Evolutionary conservation across 2,888 invertebrate genomes (phyloP).

Genomic region (Xestoiulus laeticollis): DNA sequence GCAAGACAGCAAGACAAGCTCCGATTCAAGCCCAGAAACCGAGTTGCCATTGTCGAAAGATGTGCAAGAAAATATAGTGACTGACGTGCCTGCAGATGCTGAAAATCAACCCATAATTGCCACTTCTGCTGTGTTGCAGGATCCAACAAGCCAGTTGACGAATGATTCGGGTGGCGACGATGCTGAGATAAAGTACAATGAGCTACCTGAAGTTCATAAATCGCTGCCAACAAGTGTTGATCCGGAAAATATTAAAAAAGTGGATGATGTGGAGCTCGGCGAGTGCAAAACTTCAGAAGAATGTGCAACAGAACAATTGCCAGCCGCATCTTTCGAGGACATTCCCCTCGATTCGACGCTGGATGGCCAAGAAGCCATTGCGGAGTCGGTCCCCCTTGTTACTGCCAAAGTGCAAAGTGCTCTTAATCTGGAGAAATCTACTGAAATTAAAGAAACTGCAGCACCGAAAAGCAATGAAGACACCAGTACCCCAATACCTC

Average conservation of each 20-base stretch:
- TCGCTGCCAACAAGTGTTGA: neutral
- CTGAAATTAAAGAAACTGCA: neutral
- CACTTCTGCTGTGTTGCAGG: neutral
- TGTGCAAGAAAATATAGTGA: neutral
- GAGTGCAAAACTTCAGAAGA: neutral
- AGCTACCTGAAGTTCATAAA: neutral
- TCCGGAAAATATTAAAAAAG: neutral
- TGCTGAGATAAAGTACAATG: neutral
- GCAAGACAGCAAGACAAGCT: neutral
- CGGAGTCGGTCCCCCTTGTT: neutral
- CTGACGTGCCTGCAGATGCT: neutral
- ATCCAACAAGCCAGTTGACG: neutral
- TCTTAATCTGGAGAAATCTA: neutral
- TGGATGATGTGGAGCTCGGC: neutral
- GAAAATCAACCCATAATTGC: neutral
- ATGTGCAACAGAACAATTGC: neutral
- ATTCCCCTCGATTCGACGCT: neutral
- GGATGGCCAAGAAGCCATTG: neutral
- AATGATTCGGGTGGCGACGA: neutral
- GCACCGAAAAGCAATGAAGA: too few species aligned
- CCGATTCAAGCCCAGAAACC: conserved; percentile 48
- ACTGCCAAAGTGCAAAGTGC: neutral
- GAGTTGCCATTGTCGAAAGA: neutral
- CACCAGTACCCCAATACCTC: neutral
- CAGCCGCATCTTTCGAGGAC: neutral